Conservation (phyloP, 2,888 invertebrate species). For the Acronicta leporina region DNA sequence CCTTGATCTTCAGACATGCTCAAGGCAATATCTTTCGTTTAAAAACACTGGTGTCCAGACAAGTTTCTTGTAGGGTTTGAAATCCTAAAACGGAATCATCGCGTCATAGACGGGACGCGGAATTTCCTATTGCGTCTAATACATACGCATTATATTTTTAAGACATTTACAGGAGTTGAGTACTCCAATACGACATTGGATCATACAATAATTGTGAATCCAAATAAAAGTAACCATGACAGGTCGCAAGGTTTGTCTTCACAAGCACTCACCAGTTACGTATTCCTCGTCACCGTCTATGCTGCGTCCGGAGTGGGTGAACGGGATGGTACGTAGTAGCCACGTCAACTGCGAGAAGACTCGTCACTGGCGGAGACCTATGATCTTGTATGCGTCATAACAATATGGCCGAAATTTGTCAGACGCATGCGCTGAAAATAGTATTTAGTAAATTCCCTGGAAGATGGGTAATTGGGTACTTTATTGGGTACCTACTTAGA, state of each 20-base stretch:
- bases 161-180: conserved; percentile 64
- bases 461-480: not conserved
- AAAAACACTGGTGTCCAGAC: conserved; percentile 61
- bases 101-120: conserved; percentile 78
- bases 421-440: conserved; percentile 80
- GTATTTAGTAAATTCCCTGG: conserved; percentile 29
- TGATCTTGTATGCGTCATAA: conserved; percentile 94
- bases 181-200: conserved; percentile 65
- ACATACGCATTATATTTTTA: conserved; percentile 76
- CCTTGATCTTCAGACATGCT: conserved; percentile 73
- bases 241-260: conserved; percentile 88
- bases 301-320: conserved; percentile 98
- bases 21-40: conserved; percentile 64
- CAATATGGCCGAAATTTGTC: conserved; percentile 91
- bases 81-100: conserved; percentile 82
- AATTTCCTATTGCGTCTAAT: conserved; percentile 84
- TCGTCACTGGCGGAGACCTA: conserved; percentile 94
- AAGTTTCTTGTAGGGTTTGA: conserved; percentile 76
- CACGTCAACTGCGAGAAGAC: conserved; percentile 96
- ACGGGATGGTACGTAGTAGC: conserved; percentile 97
- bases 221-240: conserved; percentile 85
- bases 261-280: conserved; percentile 96
- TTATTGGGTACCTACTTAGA: not conserved
- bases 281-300: conserved; percentile 98
- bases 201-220: conserved; percentile 82